These are phyloP conservation scores for Engystomops pustulosus DNA, from an alignment of 2,113 vertebrate species.

Conservation along the genomic window DNA sequence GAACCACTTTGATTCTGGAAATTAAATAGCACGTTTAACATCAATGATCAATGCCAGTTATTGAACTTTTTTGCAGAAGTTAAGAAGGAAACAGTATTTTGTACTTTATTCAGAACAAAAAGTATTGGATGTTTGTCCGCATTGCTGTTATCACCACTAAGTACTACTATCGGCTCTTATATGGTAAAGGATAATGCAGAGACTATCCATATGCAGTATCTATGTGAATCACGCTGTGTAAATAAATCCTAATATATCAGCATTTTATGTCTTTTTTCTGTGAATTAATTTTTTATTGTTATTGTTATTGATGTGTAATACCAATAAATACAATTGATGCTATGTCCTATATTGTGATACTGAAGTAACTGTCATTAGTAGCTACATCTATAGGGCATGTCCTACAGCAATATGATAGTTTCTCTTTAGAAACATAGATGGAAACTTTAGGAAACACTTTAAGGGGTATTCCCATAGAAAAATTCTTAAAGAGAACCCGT, in stretches of 20 bases:
- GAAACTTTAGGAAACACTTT: too few relatives aligned
- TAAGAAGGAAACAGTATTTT: background rate
- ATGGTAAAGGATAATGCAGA: too few relatives aligned
- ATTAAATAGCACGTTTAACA: conserved; percentile 8
- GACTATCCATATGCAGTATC: too few relatives aligned
- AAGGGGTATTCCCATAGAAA: too few relatives aligned
- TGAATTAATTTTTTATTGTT: too few relatives aligned
- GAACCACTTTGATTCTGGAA: background rate
- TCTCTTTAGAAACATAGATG: background rate
- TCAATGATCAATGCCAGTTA: background rate
- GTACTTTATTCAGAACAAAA: background rate
- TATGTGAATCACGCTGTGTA: too few relatives aligned
- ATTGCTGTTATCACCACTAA: background rate
- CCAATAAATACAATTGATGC: too few relatives aligned
- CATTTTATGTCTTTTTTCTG: too few relatives aligned
- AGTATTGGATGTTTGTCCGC: background rate
- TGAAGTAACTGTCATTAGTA: background rate
- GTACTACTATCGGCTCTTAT: too few relatives aligned
- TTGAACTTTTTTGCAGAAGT: conserved; percentile 8
- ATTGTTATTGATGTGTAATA: too few relatives aligned
- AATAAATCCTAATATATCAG: too few relatives aligned
- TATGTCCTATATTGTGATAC: background rate
- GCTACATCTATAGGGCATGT: background rate
- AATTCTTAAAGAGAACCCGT: too few relatives aligned
- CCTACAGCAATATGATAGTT: background rate